phyloP scores from a whole-genome alignment of 1,140 invertebrate species.

The Lasioglossum baleicum region DNA sequence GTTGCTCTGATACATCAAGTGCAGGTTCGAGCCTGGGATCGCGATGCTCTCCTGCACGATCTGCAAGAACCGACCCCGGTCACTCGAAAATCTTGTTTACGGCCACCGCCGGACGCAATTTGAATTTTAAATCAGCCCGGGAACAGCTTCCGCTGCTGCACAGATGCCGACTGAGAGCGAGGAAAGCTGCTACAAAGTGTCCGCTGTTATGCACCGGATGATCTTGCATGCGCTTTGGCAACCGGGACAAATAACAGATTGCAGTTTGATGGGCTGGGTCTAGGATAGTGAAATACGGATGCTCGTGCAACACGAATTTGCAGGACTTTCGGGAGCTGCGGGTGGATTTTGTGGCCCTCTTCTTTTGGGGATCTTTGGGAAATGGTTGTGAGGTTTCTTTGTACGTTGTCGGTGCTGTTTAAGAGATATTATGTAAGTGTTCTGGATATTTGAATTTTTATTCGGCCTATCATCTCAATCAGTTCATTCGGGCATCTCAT shows the following conservation, averaged over 20 bases:
- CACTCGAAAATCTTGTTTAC: not conserved
- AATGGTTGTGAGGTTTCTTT: not conserved
- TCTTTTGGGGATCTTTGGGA: not conserved
- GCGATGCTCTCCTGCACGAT: constrained; percentile 96
- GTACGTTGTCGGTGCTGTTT: too few species aligned
- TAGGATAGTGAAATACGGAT: too few species aligned
- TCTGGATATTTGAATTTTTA: too few species aligned
- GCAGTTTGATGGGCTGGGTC: too few species aligned
- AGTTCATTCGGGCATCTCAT: too few species aligned
- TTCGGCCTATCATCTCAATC: too few species aligned
- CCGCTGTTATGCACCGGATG: not conserved
- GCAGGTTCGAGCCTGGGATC: constrained; percentile 94
- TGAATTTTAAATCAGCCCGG: constrained; percentile 25
- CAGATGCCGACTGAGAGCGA: not conserved
- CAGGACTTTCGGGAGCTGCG: not conserved
- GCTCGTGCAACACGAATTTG: too few species aligned
- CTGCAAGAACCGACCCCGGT: constrained; percentile 79
- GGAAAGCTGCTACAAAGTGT: not conserved
- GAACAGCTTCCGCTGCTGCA: not conserved
- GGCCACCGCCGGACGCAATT: not conserved
- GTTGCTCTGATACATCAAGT: constrained; percentile 95
- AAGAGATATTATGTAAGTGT: too few species aligned
- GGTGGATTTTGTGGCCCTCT: not conserved
- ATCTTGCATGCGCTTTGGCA: not conserved
- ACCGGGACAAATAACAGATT: too few species aligned